Percentiles rank a stretch among this genome's conserved stretches.
These are phyloP conservation scores for Eutolmus rufibarbis DNA, from an alignment of 2,888 invertebrate genomes.

Conservation along the genomic window DNA sequence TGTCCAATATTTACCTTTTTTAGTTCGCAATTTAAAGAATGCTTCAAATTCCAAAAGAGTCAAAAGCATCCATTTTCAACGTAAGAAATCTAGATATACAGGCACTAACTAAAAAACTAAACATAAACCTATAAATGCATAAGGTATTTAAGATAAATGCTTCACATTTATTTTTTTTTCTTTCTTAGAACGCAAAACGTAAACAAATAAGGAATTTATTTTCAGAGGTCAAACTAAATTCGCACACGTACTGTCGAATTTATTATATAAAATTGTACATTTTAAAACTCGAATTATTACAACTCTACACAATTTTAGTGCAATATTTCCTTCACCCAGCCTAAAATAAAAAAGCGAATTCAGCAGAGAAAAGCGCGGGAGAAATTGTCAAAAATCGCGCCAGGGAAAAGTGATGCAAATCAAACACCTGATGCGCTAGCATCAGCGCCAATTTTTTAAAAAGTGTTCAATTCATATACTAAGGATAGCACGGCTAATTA, in stretches of 20 bases:
- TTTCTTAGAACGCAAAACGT: neutral
- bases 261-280: neutral
- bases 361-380: constrained; percentile 24
- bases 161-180: neutral
- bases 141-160: neutral
- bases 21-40: neutral
- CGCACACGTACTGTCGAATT: neutral
- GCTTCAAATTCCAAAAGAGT: neutral
- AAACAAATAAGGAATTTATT: neutral
- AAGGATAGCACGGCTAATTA: neutral
- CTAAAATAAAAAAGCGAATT: constrained; percentile 7
- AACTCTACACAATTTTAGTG: neutral
- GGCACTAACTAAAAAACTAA: neutral
- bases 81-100: neutral
- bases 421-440: neutral
- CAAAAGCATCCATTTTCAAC: neutral
- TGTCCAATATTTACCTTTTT: neutral
- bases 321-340: neutral
- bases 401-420: neutral
- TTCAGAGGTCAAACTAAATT: neutral
- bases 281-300: neutral
- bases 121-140: neutral
- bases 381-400: neutral
- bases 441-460: neutral
- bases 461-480: neutral